Base-by-base conservation (phyloP, 2,888 invertebrate genomes). In the Leptogaster cylindrica region DNA sequence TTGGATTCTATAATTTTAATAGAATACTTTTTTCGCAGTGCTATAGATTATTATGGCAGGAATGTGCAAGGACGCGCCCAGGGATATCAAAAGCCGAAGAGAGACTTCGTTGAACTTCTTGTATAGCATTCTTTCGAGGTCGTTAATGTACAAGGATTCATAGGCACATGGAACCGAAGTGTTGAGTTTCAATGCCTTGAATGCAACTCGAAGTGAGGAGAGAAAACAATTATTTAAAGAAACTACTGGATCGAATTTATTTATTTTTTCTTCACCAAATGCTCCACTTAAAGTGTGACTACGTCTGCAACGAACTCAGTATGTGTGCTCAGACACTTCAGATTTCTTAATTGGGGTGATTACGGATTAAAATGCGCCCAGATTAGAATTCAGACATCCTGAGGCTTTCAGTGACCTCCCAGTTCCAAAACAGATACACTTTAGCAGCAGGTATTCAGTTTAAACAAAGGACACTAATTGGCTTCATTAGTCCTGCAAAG, bases 1-100 rank as follows among this genome's bases (percentile, higher is more conserved):
- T 18, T 52, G 33, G 52, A 31, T 52, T 52, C 52, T 52, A 28
- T 12, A 28, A 52, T 52, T 52, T 52, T 52, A 52, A 52, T 28
- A 52, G 52, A 52, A 33, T 52, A 33, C 52, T 31, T 52, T 33
- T 18, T 33, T 52, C 31, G 46, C 25, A 31, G 31, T 10, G 31
- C 18, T 31, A 33, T 52, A 52, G 52, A 52, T 28, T 25, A 52
- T 31, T 8, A 28, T 31, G 50, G 25, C 50, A n/a, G 23, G 27
- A 10, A 8, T 5, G 3, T 46, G 27, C 25, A 16, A 50, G n/a
- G n/a, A n/a, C n/a, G n/a, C n/a, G n/a, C n/a, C n/a, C n/a, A n/a
- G n/a, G n/a, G n/a, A n/a, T n/a, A n/a, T n/a, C n/a, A n/a, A n/a
- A n/a, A n/a, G n/a, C n/a, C n/a, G n/a, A n/a, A n/a, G n/a, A n/a